phyloP scores from a whole-genome alignment of 2,888 invertebrate genomes.

The Saturnia japonica region DNA sequence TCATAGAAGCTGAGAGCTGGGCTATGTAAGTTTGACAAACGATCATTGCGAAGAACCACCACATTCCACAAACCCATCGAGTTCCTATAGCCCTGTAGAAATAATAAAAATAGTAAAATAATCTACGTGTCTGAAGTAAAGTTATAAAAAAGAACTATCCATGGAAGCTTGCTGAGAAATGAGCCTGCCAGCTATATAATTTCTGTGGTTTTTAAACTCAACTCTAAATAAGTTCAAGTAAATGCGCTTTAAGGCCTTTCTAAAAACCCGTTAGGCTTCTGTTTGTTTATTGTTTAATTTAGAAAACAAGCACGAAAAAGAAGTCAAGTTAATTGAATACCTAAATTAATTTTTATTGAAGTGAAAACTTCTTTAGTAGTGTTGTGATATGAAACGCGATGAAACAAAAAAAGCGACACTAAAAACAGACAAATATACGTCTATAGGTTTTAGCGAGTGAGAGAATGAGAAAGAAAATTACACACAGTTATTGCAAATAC shows the following conservation, averaged over 20 bases:
- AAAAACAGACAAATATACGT: too few relatives aligned
- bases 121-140: neutral
- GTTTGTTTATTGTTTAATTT: neutral
- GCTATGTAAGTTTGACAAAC: conserved; percentile 97
- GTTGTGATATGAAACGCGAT: too few relatives aligned
- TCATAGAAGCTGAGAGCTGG: conserved; percentile 95
- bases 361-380: too few relatives aligned
- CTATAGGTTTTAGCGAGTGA: too few relatives aligned
- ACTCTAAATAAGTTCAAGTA: too few relatives aligned
- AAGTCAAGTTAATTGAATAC: neutral
- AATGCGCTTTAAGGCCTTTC: too few relatives aligned
- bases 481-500: too few relatives aligned
- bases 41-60: conserved; percentile 97
- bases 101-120: neutral
- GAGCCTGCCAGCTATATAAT: too few relatives aligned
- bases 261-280: neutral
- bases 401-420: too few relatives aligned
- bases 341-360: too few relatives aligned
- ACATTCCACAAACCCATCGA: conserved; percentile 93
- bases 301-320: neutral
- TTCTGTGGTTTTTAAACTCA: too few relatives aligned
- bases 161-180: neutral
- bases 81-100: conserved; percentile 90
- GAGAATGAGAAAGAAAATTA: too few relatives aligned
- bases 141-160: neutral